These are phyloP conservation scores for Alaudala cheleensis DNA, from an alignment of 2,113 vertebrate genomes.

Conservation along the genomic window DNA sequence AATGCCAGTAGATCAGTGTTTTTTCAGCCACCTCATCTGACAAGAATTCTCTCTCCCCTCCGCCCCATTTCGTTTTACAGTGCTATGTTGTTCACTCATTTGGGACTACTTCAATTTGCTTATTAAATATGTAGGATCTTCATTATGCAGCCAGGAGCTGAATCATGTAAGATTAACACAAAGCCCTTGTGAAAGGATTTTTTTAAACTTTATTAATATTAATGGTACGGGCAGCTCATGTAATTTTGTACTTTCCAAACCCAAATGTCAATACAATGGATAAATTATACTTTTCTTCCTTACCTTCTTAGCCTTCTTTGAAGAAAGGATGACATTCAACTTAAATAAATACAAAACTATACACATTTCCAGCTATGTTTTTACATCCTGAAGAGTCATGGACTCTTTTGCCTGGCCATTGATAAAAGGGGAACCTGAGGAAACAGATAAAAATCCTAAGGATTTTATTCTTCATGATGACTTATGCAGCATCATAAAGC, in stretches of 20 bases:
- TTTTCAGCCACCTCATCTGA: not conserved
- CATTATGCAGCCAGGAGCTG: constrained; percentile 57
- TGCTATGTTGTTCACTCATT: constrained; percentile 48
- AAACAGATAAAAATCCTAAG: not conserved
- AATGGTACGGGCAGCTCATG: constrained; percentile 22
- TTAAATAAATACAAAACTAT: not conserved
- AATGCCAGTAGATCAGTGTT: constrained; percentile 25
- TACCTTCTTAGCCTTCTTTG: not conserved
- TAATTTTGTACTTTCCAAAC: constrained; percentile 58
- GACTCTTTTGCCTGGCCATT: not conserved
- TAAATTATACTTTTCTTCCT: constrained; percentile 17
- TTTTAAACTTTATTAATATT: constrained; percentile 74
- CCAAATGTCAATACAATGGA: constrained; percentile 64
- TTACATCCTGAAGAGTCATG: not conserved
- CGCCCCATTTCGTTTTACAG: not conserved
- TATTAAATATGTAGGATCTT: constrained; percentile 77
- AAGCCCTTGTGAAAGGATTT: constrained; percentile 50
- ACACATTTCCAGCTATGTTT: not conserved
- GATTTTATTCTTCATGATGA: not conserved
- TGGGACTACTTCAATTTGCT: constrained; percentile 60
- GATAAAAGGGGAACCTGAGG: not conserved
- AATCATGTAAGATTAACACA: constrained; percentile 71
- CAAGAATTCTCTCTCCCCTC: not conserved
- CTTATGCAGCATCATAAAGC: not conserved
- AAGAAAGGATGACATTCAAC: constrained; percentile 35